Percentiles rank a stretch among this genome's conserved stretches.
Evolutionary conservation across 1,140 invertebrate genomes (phyloP).

Genomic region (Lepidurus packardi): DNA sequence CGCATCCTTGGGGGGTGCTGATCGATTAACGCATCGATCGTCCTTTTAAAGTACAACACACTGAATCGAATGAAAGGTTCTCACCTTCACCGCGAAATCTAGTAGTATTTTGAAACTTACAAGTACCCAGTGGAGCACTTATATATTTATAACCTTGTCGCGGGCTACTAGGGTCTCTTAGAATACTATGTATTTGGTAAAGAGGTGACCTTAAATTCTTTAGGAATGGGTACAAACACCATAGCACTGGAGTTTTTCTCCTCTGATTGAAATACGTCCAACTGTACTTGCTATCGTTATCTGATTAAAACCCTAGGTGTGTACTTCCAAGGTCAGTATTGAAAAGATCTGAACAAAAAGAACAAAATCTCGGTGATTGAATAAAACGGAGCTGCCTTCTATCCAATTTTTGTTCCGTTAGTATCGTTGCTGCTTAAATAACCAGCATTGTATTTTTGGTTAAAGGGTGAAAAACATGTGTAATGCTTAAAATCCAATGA

Average conservation of each 20-base stretch:
- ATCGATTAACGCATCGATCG: constrained; percentile 39
- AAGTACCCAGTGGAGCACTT: background rate
- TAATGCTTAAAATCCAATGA: too few relatives aligned
- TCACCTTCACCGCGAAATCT: background rate
- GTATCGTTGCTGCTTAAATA: background rate
- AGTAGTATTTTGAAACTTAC: background rate
- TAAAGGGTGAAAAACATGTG: too few relatives aligned
- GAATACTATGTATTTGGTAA: constrained; percentile 7
- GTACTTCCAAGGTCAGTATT: constrained; percentile 19
- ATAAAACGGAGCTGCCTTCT: constrained; percentile 11
- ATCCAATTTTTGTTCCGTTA: background rate
- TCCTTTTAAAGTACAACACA: constrained; percentile 22
- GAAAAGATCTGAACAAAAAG: constrained; percentile 10
- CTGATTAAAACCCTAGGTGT: background rate
- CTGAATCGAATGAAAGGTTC: background rate
- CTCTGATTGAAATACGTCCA: background rate
- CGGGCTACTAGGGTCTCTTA: constrained; percentile 8
- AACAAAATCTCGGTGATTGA: constrained; percentile 17
- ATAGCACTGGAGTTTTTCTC: background rate
- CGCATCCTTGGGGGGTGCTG: constrained; percentile 64
- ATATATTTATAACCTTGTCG: constrained; percentile 11
- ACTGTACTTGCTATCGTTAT: background rate
- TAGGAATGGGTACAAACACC: background rate
- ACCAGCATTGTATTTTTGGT: background rate
- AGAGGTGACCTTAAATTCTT: background rate